A percentile compares a stretch with the other conserved stretches of the same genome.
Evolutionary conservation across 2,797 vertebrate genomes (phyloP).

Genomic region (Rhynchonycteris naso): DNA sequence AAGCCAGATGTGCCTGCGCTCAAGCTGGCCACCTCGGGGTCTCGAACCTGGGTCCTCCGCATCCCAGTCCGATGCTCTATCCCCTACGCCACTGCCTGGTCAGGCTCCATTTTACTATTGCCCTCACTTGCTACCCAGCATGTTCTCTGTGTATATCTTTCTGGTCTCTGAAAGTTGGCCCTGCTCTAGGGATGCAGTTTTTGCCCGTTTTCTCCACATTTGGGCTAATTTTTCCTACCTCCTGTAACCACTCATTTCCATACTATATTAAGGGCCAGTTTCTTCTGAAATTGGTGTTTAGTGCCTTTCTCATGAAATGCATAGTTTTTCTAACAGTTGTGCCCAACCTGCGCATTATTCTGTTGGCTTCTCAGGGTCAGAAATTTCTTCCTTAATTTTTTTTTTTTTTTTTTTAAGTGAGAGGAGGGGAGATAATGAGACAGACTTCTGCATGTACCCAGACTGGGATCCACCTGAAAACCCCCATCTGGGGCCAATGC

Average conservation of each 20-base stretch:
- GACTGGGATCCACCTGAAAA: too few relatives aligned
- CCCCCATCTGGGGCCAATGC: too few relatives aligned
- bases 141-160: not conserved
- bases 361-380: not conserved
- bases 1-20: too few relatives aligned
- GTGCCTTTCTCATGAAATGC: not conserved
- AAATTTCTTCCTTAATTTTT: not conserved
- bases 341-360: not conserved
- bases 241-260: not conserved
- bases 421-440: too few relatives aligned
- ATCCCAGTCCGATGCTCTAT: too few relatives aligned
- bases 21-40: too few relatives aligned
- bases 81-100: too few relatives aligned
- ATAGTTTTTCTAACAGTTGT: not conserved
- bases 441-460: too few relatives aligned
- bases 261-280: not conserved
- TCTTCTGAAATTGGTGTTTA: not conserved
- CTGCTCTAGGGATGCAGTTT: not conserved
- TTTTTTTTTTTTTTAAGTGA: too few relatives aligned
- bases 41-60: too few relatives aligned
- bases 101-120: not conserved
- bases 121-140: not conserved
- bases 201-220: not conserved
- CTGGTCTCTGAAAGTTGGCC: not conserved
- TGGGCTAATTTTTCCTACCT: not conserved